phyloP scores from a whole-genome alignment of 2,797 vertebrate species.

The Cyprinella venusta region DNA sequence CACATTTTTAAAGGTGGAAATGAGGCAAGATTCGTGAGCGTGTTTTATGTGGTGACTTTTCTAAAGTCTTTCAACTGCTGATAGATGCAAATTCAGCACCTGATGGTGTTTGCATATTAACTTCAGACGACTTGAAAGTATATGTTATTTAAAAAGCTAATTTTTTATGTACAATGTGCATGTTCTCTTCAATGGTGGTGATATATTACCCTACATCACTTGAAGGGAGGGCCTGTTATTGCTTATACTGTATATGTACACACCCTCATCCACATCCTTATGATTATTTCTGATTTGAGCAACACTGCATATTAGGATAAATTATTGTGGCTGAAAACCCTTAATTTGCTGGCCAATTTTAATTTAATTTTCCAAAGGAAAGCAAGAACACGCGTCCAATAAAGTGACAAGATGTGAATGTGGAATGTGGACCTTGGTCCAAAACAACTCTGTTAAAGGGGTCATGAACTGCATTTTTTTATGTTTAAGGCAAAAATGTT shows the following conservation, averaged over 20 bases:
- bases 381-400: neutral
- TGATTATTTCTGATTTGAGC: neutral
- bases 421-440: too few species aligned
- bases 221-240: constrained; percentile 21
- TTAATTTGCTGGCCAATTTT: neutral
- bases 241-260: constrained; percentile 32
- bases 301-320: neutral
- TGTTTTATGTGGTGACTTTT: constrained; percentile 45
- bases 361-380: neutral
- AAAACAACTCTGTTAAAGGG: neutral
- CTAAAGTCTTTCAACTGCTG: constrained; percentile 55
- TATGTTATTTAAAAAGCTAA: constrained; percentile 46
- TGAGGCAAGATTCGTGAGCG: constrained; percentile 17
- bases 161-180: constrained; percentile 65
- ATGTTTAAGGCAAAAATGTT: neutral
- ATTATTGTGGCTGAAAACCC: neutral
- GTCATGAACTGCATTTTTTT: neutral
- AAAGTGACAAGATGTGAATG: neutral
- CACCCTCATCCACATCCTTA: neutral
- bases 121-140: constrained; percentile 42
- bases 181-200: constrained; percentile 55
- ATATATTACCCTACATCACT: constrained; percentile 16
- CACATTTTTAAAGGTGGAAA: constrained; percentile 16
- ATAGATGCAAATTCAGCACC: constrained; percentile 50
- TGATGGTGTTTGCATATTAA: constrained; percentile 34